Conservation (phyloP, 1,140 invertebrate species). For the Thaumatotibia leucotreta region DNA sequence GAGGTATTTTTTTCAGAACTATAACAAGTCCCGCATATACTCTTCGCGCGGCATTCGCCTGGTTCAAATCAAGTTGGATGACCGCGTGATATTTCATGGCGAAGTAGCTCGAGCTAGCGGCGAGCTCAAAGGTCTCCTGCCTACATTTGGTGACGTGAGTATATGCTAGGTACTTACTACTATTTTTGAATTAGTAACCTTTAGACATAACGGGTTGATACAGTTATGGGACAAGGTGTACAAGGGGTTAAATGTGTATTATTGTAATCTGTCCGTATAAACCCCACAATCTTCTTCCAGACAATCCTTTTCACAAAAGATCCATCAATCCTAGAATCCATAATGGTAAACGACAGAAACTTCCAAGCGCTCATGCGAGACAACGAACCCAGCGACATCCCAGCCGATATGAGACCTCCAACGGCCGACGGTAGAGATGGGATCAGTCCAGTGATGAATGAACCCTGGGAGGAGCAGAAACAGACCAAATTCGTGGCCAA, state of each 20-base stretch:
- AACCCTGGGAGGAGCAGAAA: constrained; percentile 37
- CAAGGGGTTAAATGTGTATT: no score
- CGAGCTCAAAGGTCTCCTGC: constrained; percentile 81
- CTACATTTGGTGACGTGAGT: constrained; percentile 89
- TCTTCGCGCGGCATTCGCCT: constrained; percentile 85
- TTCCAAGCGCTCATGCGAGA: constrained; percentile 77
- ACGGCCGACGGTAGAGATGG: constrained; percentile 71
- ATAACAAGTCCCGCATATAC: constrained; percentile 91
- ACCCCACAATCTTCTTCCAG: constrained; percentile 78
- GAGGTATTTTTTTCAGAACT: constrained; percentile 79
- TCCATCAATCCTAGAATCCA: constrained; percentile 84
- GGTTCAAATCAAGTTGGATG: constrained; percentile 84
- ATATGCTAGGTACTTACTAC: neutral
- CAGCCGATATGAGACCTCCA: constrained; percentile 75
- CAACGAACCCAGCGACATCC: constrained; percentile 40
- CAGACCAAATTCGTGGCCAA: constrained; percentile 61
- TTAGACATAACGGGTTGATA: no score
- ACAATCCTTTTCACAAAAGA: constrained; percentile 90
- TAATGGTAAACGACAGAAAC: constrained; percentile 83
- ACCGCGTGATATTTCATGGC: constrained; percentile 83
- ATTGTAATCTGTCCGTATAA: no score
- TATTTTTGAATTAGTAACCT: no score
- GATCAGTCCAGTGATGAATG: constrained; percentile 28
- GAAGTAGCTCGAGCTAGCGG: constrained; percentile 88
- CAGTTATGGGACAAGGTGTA: no score